Conservation (phyloP, 1,140 invertebrate genomes). For the Drosophila rufa region DNA sequence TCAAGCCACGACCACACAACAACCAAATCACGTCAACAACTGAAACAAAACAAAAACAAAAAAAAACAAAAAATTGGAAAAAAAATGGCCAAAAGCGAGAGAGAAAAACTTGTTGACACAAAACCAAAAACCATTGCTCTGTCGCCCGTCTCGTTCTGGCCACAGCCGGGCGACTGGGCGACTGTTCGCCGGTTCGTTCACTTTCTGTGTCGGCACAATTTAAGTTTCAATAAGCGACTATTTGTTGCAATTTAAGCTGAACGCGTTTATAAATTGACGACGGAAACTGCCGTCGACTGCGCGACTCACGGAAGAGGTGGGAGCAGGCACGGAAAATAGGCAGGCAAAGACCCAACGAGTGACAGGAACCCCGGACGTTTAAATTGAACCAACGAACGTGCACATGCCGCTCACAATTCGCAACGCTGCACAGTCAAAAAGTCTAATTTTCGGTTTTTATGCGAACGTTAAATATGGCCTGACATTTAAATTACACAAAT, state of each 20-base stretch:
- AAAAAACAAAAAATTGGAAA: constrained; percentile 27
- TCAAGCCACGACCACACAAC: constrained; percentile 78
- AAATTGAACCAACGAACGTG: constrained; percentile 48
- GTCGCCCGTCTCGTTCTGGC: constrained; percentile 36
- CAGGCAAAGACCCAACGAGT: constrained; percentile 47
- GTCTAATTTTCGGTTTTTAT: constrained; percentile 51
- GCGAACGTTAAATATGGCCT: constrained; percentile 43
- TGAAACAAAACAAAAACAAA: constrained; percentile 52
- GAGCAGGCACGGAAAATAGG: constrained; percentile 19
- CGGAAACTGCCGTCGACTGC: constrained; percentile 64
- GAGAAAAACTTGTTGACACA: constrained; percentile 78
- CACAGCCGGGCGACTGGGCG: neutral
- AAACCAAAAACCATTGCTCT: constrained; percentile 55
- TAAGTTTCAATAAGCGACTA: constrained; percentile 84
- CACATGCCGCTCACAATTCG: constrained; percentile 43
- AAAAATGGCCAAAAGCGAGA: constrained; percentile 75
- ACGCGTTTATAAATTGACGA: constrained; percentile 83
- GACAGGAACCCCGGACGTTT: constrained; percentile 51
- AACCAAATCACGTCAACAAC: constrained; percentile 63
- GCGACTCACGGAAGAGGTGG: constrained; percentile 17
- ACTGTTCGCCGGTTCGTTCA: constrained; percentile 43
- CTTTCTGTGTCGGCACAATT: constrained; percentile 79
- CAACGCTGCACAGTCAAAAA: constrained; percentile 10
- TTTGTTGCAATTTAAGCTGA: constrained; percentile 84
- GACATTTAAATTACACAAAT: constrained; percentile 76